These are phyloP conservation scores for Anthonomus grandis DNA, from an alignment of 1,140 invertebrate genomes.

Conservation along the genomic window DNA sequence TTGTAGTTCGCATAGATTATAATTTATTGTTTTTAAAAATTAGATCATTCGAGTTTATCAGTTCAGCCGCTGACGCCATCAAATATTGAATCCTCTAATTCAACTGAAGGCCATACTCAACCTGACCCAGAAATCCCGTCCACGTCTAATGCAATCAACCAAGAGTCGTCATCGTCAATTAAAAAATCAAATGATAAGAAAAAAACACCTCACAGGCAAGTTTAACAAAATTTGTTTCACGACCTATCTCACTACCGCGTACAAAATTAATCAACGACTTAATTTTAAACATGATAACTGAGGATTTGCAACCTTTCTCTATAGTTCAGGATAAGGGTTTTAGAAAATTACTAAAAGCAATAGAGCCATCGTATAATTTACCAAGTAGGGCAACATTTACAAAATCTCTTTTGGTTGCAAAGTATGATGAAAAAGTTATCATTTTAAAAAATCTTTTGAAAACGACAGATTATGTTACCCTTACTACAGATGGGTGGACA, in stretches of 20 bases:
- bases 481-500: slow-evolving; percentile 8
- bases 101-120: too few relatives aligned
- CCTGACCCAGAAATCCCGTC: too few relatives aligned
- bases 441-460: slow-evolving; percentile 1
- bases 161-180: too few relatives aligned
- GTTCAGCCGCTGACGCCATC: too few relatives aligned
- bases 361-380: slow-evolving; percentile 12
- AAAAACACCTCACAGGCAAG: too few relatives aligned
- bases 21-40: too few relatives aligned
- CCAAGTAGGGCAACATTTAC: slow-evolving; percentile 7
- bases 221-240: too few relatives aligned
- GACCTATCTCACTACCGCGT: slow-evolving; percentile 2
- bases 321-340: slow-evolving; percentile 8
- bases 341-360: slow-evolving; percentile 5
- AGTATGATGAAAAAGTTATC: not conserved
- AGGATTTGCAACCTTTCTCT: slow-evolving; percentile 11
- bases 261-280: slow-evolving; percentile 9
- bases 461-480: not conserved
- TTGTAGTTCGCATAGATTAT: too few relatives aligned
- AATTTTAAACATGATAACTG: slow-evolving; percentile 6
- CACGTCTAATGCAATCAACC: too few relatives aligned
- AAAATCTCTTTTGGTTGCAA: slow-evolving; percentile 9
- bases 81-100: too few relatives aligned
- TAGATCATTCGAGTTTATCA: too few relatives aligned
- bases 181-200: too few relatives aligned